These are phyloP conservation scores for Polypterus senegalus DNA, from an alignment of 2,113 vertebrate genomes.

Conservation along the genomic window DNA sequence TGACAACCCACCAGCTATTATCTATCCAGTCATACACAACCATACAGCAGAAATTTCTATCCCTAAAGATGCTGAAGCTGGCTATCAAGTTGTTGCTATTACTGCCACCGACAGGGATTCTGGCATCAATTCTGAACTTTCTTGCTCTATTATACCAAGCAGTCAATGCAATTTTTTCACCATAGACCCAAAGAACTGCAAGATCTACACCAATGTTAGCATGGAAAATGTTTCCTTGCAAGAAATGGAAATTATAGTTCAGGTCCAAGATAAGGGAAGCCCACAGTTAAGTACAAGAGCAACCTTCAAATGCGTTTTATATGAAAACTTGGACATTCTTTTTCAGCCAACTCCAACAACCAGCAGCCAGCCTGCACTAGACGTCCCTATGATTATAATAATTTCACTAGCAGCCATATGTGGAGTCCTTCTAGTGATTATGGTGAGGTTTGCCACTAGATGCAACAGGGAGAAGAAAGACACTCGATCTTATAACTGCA, in stretches of 20 bases:
- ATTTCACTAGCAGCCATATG: slow-evolving; percentile 87
- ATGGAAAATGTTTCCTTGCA: slow-evolving; percentile 55
- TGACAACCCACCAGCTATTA: slow-evolving; percentile 76
- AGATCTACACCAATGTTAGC: slow-evolving; percentile 78
- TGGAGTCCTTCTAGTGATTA: slow-evolving; percentile 72
- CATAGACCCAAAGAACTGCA: slow-evolving; percentile 77
- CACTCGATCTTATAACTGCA: slow-evolving; percentile 85
- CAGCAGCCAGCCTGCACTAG: slow-evolving; percentile 56
- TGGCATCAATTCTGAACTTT: slow-evolving; percentile 81
- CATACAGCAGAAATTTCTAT: slow-evolving; percentile 74
- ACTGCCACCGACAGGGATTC: slow-evolving; percentile 79
- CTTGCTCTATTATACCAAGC: slow-evolving; percentile 68
- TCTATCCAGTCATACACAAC: slow-evolving; percentile 67
- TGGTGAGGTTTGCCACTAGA: slow-evolving; percentile 86
- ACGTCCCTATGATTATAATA: slow-evolving; percentile 87
- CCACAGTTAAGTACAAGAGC: slow-evolving; percentile 66
- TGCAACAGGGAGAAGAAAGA: slow-evolving; percentile 90
- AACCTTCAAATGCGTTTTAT: slow-evolving; percentile 58
- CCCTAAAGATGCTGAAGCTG: slow-evolving; percentile 69
- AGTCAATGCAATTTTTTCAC: slow-evolving; percentile 74
- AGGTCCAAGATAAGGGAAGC: slow-evolving; percentile 79
- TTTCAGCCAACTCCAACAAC: slow-evolving; percentile 59
- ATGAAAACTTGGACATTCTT: slow-evolving; percentile 59
- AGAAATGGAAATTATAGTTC: slow-evolving; percentile 66
- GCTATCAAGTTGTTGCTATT: slow-evolving; percentile 66